Evolutionary conservation across 2,113 vertebrate genomes (phyloP).

Genomic region (Conger conger): DNA sequence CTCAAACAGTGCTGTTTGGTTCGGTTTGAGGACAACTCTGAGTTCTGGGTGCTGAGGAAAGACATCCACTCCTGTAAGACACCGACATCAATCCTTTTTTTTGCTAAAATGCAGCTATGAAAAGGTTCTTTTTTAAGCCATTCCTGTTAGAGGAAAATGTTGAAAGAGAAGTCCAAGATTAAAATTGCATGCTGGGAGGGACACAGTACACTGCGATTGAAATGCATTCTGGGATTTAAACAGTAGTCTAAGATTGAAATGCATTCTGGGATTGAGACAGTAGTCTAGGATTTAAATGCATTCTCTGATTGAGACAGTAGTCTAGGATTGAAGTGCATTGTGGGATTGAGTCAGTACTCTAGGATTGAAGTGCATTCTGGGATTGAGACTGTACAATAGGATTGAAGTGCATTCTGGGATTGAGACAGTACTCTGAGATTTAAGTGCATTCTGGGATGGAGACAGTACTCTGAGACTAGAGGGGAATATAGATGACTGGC

Average conservation of each 20-base stretch:
- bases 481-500: background rate
- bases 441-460: background rate
- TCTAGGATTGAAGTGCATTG: background rate
- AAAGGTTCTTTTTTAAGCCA: background rate
- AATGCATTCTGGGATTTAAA: too few species aligned
- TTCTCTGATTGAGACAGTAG: background rate
- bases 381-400: background rate
- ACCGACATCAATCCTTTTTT: conserved; percentile 54
- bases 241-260: too few species aligned
- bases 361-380: background rate
- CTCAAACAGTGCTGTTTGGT: conserved; percentile 85
- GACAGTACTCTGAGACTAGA: background rate
- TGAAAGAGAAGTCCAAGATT: background rate
- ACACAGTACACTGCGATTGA: too few species aligned
- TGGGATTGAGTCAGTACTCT: background rate
- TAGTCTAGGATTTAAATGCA: too few species aligned
- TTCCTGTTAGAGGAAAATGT: background rate
- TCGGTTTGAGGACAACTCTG: conserved; percentile 89
- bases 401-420: too few species aligned
- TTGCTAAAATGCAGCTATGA: background rate
- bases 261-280: too few species aligned
- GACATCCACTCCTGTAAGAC: conserved; percentile 87
- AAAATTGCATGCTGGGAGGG: background rate
- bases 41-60: conserved; percentile 91
- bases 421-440: background rate